Base-by-base conservation (phyloP, 2,888 invertebrate genomes). In the Pandemis heparana region DNA sequence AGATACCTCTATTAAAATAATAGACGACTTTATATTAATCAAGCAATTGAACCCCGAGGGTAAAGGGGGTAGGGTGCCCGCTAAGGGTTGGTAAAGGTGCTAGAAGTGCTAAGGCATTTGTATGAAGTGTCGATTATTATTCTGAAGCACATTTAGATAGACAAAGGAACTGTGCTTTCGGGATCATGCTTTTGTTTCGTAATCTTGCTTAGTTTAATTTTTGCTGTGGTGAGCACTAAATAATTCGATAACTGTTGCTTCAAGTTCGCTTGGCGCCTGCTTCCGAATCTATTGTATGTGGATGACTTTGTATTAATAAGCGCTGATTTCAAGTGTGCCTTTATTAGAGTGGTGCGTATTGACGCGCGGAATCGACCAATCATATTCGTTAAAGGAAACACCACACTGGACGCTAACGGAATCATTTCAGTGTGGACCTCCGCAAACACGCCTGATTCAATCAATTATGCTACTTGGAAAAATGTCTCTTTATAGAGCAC, bases 11-110 rank as follows among this genome's bases (percentile, higher is more conserved):
- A 87, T 87, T 86, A 85, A 82, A 85, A 83, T 87, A 86, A 87
- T 88, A 81, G 83, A 83, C 81, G 84, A 83, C 83, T 87, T 86
- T 83, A 82, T 86, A 84, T 87, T 85, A 87, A 86, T 87, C 86
- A 85, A 84, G 80, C 83, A 80, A 85, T 85, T 83, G 84, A 83
- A 82, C 81, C 78, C 75, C 71, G 70, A 74, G 41, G 76, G 75
- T 76, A 75, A 69, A 71, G 68, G 76, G 74, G 62, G 75, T 78
- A 75, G 75, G 68, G 10, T 73, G 23, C 23, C 23, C n/a, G 74
- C 23, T 18, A 48, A 69, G 68, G 73, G 43, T 62, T 14, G 43
- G 23, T 23, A 41, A 65, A 65, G 59, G 59, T 51, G 7, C 56
- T 63, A 56, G 53, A 63, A 62, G 51, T 6, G 70, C 12, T 23